Evolutionary conservation across 1,140 invertebrate species (phyloP).

Genomic region (Caenorhabditis tropicalis): DNA sequence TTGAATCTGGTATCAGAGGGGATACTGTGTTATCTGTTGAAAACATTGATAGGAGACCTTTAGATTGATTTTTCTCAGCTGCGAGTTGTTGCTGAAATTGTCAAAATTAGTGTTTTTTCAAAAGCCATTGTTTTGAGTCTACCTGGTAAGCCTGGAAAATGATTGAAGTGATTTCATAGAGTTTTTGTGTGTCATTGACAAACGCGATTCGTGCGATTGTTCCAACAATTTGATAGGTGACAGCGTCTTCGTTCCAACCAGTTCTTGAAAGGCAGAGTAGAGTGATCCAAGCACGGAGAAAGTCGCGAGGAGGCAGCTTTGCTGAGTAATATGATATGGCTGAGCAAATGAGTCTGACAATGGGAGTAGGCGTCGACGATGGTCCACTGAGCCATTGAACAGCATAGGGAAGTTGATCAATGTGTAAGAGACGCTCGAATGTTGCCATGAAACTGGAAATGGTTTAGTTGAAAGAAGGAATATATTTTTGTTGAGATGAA

Average conservation of each 20-base stretch:
- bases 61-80: slow-evolving; percentile 40
- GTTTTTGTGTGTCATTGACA: slow-evolving; percentile 9
- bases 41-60: slow-evolving; percentile 47
- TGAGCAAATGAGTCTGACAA: slow-evolving; percentile 47
- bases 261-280: slow-evolving; percentile 29
- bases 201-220: slow-evolving; percentile 51
- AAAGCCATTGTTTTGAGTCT: not conserved
- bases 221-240: slow-evolving; percentile 51
- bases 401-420: slow-evolving; percentile 52
- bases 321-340: slow-evolving; percentile 48
- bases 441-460: slow-evolving; percentile 52
- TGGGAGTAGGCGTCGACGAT: slow-evolving; percentile 48
- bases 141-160: slow-evolving; percentile 6
- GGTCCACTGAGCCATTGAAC: slow-evolving; percentile 53
- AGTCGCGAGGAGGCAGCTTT: not conserved
- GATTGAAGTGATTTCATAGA: slow-evolving; percentile 26
- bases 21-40: slow-evolving; percentile 28
- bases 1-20: slow-evolving; percentile 40
- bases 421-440: slow-evolving; percentile 52
- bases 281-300: slow-evolving; percentile 47
- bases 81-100: slow-evolving; percentile 41
- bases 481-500: not conserved
- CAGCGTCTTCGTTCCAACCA: slow-evolving; percentile 50
- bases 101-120: not conserved
- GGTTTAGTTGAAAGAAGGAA: not conserved